phyloP scores from a whole-genome alignment of 2,888 invertebrate genomes.

The Pristionchus mayeri region DNA sequence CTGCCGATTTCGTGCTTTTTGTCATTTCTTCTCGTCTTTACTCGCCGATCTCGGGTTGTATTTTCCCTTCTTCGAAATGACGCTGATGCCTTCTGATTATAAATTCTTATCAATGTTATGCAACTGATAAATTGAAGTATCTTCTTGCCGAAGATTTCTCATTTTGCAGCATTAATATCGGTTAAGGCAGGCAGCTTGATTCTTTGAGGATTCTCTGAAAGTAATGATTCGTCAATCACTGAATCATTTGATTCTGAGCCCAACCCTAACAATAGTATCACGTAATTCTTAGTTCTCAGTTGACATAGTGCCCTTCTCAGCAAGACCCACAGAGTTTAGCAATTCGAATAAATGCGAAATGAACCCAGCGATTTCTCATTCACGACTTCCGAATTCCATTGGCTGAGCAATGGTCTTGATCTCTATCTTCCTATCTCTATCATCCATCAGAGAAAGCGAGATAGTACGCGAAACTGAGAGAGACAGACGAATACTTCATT shows the following conservation, averaged over 20 bases:
- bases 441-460: too few species aligned
- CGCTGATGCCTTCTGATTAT: not conserved
- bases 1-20: constrained; percentile 38
- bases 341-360: too few species aligned
- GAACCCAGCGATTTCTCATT: too few species aligned
- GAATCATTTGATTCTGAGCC: not conserved
- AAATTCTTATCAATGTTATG: constrained; percentile 21
- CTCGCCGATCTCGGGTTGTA: not conserved
- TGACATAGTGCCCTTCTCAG: not conserved
- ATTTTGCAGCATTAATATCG: too few species aligned
- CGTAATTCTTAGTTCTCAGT: not conserved
- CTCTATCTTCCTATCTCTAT: too few species aligned
- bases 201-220: too few species aligned
- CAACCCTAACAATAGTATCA: not conserved
- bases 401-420: too few species aligned
- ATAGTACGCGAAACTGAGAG: not conserved
- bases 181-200: too few species aligned
- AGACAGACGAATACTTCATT: not conserved
- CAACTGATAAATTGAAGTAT: not conserved
- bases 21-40: not conserved
- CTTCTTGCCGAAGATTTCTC: too few species aligned
- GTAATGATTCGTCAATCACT: too few species aligned
- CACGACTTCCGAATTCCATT: too few species aligned
- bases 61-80: not conserved
- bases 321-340: too few species aligned